Percentiles rank a stretch among this genome's conserved stretches.
phyloP scores from a whole-genome alignment of 2,888 invertebrate genomes.

The Hypena proboscidalis region DNA sequence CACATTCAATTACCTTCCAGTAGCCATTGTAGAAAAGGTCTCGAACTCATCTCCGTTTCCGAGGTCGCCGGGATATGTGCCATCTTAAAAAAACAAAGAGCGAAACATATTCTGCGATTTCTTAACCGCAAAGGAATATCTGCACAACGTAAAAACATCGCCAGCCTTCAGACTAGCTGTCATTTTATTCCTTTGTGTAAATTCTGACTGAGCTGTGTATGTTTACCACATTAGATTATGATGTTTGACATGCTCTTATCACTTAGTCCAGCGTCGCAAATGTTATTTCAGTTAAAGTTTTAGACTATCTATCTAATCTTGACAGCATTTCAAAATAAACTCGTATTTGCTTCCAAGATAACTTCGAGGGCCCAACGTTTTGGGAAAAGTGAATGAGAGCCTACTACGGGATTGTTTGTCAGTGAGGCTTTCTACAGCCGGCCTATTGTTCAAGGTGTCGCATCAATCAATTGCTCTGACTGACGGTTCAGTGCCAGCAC shows the following conservation, averaged over 20 bases:
- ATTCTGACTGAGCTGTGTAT: conserved; percentile 2
- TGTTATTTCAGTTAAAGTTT: conserved; percentile 18
- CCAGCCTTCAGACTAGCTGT: no score
- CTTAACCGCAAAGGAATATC: not conserved
- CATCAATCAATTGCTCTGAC: conserved; percentile 58
- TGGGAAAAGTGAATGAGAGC: conserved; percentile 17
- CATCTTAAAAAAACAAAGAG: not conserved
- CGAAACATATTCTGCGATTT: not conserved
- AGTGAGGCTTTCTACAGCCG: conserved; percentile 39
- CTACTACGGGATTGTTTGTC: conserved; percentile 7
- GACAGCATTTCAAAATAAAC: conserved; percentile 25
- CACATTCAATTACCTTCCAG: not conserved
- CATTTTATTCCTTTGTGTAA: not conserved
- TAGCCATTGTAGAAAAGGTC: conserved; percentile 2
- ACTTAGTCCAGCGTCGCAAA: conserved; percentile 12
- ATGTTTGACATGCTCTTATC: conserved; percentile 22
- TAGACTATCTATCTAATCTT: conserved; percentile 33
- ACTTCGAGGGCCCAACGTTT: conserved; percentile 14
- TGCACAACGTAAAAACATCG: no score
- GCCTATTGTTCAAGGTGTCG: conserved; percentile 46
- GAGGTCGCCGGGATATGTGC: not conserved
- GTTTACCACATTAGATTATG: conserved; percentile 11
- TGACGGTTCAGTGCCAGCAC: conserved; percentile 52
- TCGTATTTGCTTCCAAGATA: conserved; percentile 16
- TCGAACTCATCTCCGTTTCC: not conserved